Evolutionary conservation across 2,888 invertebrate species (phyloP), one percentile per base, ranked within the genome.

Genomic region (Macrophya alboannulata): DNA sequence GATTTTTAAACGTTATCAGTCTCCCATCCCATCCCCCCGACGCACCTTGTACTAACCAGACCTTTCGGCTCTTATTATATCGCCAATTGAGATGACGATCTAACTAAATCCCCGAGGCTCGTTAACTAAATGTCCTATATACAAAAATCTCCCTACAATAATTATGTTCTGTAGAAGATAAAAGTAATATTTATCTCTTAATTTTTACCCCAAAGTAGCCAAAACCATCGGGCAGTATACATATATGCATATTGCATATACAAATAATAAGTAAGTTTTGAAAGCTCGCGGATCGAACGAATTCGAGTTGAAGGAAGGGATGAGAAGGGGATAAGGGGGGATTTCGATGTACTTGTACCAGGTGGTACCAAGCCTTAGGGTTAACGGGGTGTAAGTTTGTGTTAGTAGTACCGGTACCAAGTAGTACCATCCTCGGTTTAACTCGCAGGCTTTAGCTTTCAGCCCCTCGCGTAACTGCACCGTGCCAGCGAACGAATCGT

Each of bases 341-440:
- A 48, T 12, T 77, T 17, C n/a, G 81, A 65, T 81, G 59, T 65
- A 71, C 68, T 48, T 71, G 83, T 92, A 90, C 91, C 91, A 89
- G 90, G 89, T 90, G 86, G 92, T 91, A 88, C 91, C 91, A 87
- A 86, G 90, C 89, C 65, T 83, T 71, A n/a, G 48, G 68, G 37
- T 31, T 65, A 88, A 89, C 85, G 89, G 88, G 79, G 83, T 91
- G 90, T 88, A 89, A 89, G 88, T 25, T 65, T 55, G 84, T 72
- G 84, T 25, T 51, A 48, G 76, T 72, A 51, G 85, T 59, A 45
- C 85, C 88, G 91, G 93, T 92, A 90, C 92, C 92, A 90, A 87
- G 86, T 88, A 87, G 92, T 92, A 90, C 92, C 92, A 92, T 87
- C 88, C 87, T 77, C 85, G 81, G 68, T n/a, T 81, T 59, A 48